phyloP scores from a whole-genome alignment of 1,140 invertebrate species.

The Eubasilissa regina region DNA sequence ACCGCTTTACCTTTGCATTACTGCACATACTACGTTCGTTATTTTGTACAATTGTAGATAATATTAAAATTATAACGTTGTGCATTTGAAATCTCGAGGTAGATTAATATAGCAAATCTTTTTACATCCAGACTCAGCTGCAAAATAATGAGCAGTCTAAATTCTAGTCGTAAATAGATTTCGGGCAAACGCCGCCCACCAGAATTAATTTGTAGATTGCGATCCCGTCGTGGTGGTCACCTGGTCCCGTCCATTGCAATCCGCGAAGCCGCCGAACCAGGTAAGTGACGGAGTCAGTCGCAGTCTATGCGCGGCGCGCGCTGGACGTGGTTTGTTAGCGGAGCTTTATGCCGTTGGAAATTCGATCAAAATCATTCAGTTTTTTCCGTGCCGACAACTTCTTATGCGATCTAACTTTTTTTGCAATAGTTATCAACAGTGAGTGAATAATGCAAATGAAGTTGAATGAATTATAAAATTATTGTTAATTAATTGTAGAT shows the following conservation, averaged over 20 bases:
- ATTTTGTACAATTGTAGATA: too few species aligned
- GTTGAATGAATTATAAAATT: too few species aligned
- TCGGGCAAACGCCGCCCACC: not conserved
- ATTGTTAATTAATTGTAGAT: too few species aligned
- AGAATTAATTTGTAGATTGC: constrained; percentile 7
- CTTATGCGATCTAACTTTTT: not conserved
- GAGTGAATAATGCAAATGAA: not conserved
- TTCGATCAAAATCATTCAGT: not conserved
- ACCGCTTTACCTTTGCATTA: too few species aligned
- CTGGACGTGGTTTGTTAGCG: not conserved
- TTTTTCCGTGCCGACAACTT: constrained; percentile 10
- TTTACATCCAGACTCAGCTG: too few species aligned
- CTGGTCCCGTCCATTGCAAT: not conserved
- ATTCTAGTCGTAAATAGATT: too few species aligned
- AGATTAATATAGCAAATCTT: too few species aligned
- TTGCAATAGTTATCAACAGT: not conserved
- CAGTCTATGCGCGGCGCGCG: constrained; percentile 7
- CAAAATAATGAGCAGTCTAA: too few species aligned
- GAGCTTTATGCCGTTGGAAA: too few species aligned
- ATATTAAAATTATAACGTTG: too few species aligned
- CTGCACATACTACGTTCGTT: too few species aligned
- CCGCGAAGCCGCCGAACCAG: not conserved
- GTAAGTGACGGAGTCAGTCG: not conserved
- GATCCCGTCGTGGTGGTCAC: not conserved
- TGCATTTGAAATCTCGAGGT: too few species aligned